Percentiles rank a stretch among this genome's conserved stretches.
Conservation (phyloP, 2,113 vertebrate genomes). For the Anhinga anhinga region DNA sequence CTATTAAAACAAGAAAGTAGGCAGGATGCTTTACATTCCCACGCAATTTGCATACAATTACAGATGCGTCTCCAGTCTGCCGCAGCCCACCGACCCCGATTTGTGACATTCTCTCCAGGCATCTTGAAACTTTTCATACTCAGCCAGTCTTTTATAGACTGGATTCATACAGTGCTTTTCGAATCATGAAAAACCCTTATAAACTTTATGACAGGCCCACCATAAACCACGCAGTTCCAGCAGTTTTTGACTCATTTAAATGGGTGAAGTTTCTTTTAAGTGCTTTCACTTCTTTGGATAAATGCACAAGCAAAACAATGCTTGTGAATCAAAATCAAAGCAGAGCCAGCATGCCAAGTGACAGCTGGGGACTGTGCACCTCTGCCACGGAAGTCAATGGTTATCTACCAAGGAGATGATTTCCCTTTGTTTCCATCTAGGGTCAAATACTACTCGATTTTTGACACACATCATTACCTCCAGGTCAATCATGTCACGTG, state of each 20-base stretch:
- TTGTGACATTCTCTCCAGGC: background rate
- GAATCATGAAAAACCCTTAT: background rate
- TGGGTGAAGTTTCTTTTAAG: background rate
- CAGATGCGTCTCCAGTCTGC: background rate
- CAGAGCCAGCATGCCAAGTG: background rate
- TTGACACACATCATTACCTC: slow-evolving; percentile 80
- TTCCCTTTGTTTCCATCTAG: background rate
- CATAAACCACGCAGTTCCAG: rapidly evolving
- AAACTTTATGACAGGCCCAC: background rate
- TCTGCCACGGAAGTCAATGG: background rate
- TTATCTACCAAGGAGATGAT: rapidly evolving
- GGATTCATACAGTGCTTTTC: background rate
- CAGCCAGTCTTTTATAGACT: background rate
- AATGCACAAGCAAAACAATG: background rate
- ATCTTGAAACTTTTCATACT: background rate
- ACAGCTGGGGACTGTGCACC: background rate
- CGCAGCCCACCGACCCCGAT: too few species aligned
- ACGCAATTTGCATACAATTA: rapidly evolving
- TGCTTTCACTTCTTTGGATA: background rate
- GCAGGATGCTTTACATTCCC: background rate
- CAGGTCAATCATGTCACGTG: slow-evolving; percentile 97
- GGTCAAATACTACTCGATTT: background rate
- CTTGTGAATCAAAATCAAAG: too few species aligned
- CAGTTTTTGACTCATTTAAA: background rate
- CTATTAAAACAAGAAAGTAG: too few species aligned